Base-by-base conservation (phyloP, 2,113 vertebrate genomes). In the Dicentrarchus labrax region DNA sequence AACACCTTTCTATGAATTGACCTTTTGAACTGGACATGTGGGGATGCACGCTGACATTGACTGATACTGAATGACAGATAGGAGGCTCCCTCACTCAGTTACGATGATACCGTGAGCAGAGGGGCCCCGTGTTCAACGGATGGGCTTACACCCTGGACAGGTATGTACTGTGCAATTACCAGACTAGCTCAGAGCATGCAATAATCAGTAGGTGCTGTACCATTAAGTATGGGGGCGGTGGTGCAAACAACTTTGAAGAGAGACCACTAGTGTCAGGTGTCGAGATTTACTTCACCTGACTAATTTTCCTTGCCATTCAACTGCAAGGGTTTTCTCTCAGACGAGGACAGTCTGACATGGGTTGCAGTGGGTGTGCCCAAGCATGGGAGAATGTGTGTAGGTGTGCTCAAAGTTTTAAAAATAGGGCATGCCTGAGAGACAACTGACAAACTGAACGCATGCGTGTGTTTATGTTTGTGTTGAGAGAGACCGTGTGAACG, bases 131-230 rank as follows among this genome's bases (percentile, higher is more conserved):
- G 86, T 86, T 88, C 76, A 66, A 76, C 47, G 38, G 74, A 66
- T 86, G 73, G 84, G 84, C 89, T 93, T 94, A 92, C 93, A 92
- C 93, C 93, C 93, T 76, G 82, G 76, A 88, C 93, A 94, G 93
- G 95, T 95, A 95, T 94, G 94, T 90, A 84, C 84, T 53, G 71
- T 88, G 91, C 88, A 95, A 91, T 94, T 92, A 94, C 59, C 80
- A 82, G 76, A 76, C 84, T 81, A 64, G 88, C 87, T 90, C 78
- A 86, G 86, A 89, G 89, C 90, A 75, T 86, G 90, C 83, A 86
- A 81, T 92, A 92, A 93, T 95, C 87, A 90, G 89, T 87, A 90
- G 89, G 82, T 88, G 86, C 81, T 87, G 71, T 89, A 38, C 78
- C 74, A 91, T 93, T 90, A 90, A 87, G 73, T 87, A 76, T 12